These are phyloP conservation scores for Plagiodera versicolora DNA, from an alignment of 2,888 invertebrate species.

Conservation along the genomic window DNA sequence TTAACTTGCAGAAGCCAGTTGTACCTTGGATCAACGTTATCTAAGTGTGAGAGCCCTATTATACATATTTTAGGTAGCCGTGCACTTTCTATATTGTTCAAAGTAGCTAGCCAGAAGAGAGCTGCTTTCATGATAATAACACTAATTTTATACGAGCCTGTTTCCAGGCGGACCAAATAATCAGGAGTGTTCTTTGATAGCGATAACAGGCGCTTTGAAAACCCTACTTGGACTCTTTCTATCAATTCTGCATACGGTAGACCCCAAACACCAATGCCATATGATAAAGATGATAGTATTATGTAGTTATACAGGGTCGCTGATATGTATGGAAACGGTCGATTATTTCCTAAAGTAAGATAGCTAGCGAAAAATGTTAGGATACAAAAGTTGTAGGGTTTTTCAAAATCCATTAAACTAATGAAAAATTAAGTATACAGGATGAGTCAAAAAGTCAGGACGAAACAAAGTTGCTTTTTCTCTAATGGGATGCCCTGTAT, in stretches of 20 bases:
- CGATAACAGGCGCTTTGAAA: background rate
- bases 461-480: too few species aligned
- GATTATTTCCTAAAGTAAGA: too few species aligned
- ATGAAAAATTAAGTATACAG: too few species aligned
- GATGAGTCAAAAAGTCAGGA: too few species aligned
- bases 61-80: background rate
- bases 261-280: too few species aligned
- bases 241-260: constrained; percentile 1
- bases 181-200: constrained; percentile 1
- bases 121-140: constrained; percentile 1
- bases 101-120: background rate
- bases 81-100: background rate
- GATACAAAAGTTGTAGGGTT: too few species aligned
- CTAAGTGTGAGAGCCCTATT: background rate
- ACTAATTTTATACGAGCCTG: background rate
- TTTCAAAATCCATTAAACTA: too few species aligned
- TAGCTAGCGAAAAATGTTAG: too few species aligned
- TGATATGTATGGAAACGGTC: too few species aligned
- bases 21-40: background rate
- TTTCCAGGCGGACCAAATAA: background rate
- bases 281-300: background rate
- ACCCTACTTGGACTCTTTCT: constrained; percentile 6
- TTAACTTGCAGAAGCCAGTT: background rate
- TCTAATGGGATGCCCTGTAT: too few species aligned
- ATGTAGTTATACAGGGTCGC: constrained; percentile 6